Evolutionary conservation across 2,113 vertebrate species (phyloP).

Genomic region (Stegastes partitus): DNA sequence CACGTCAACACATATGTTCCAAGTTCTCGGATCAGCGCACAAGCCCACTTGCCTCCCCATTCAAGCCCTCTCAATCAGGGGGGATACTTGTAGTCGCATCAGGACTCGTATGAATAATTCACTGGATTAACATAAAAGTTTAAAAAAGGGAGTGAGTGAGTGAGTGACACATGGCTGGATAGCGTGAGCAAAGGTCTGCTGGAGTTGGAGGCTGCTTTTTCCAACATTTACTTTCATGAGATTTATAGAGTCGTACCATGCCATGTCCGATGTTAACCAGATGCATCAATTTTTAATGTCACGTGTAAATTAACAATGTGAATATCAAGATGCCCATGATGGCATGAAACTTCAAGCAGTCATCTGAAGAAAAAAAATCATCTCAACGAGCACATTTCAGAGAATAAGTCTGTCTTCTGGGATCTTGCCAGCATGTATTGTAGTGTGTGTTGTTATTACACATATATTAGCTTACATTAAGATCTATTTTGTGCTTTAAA

Average conservation of each 20-base stretch:
- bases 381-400: constrained; percentile 17
- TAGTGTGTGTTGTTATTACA: background rate
- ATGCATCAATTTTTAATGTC: constrained; percentile 67
- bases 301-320: constrained; percentile 47
- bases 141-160: constrained; percentile 48
- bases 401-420: constrained; percentile 4
- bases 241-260: constrained; percentile 48
- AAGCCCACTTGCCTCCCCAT: background rate
- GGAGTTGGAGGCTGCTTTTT: constrained; percentile 50
- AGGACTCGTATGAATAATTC: constrained; percentile 63
- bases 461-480: constrained; percentile 2
- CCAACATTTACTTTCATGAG: constrained; percentile 58
- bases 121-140: constrained; percentile 68
- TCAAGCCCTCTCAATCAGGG: constrained; percentile 27
- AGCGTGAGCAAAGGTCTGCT: constrained; percentile 50
- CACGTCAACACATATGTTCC: constrained; percentile 21
- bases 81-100: constrained; percentile 35
- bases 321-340: constrained; percentile 15
- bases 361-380: constrained; percentile 30
- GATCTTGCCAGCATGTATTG: constrained; percentile 10
- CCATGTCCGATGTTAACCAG: constrained; percentile 39
- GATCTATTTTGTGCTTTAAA: constrained; percentile 9
- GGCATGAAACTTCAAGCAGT: constrained; percentile 52
- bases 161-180: constrained; percentile 54
- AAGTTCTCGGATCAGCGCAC: constrained; percentile 8